phyloP scores from a whole-genome alignment of 1,140 invertebrate genomes.

The Megathymus violae region DNA sequence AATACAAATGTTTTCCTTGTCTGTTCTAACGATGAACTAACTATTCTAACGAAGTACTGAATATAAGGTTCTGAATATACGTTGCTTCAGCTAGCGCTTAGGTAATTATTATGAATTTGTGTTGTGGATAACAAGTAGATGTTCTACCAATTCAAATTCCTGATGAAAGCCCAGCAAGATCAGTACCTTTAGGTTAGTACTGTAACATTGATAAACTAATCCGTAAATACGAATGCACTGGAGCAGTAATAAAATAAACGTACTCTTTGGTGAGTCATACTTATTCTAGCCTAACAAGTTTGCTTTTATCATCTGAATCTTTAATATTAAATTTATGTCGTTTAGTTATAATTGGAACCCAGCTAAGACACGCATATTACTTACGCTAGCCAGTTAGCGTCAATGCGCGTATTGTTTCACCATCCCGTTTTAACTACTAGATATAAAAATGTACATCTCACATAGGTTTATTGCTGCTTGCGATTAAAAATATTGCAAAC shows the following conservation, averaged over 20 bases:
- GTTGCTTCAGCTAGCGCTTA: no score
- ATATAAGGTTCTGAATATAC: no score
- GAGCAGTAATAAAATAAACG: conserved; percentile 39
- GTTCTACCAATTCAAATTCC: no score
- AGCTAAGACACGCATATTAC: conserved; percentile 52
- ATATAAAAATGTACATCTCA: conserved; percentile 8
- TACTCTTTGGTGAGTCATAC: conserved; percentile 49
- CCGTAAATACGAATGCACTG: conserved; percentile 8
- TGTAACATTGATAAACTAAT: conserved; percentile 17
- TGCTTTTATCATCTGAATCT: conserved; percentile 54
- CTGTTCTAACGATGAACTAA: no score
- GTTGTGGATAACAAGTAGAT: no score
- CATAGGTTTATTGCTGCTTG: conserved; percentile 17
- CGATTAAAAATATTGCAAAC: conserved; percentile 38
- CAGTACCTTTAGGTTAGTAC: no score
- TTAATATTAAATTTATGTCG: conserved; percentile 70
- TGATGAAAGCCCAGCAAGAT: no score
- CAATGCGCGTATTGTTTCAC: conserved; percentile 50
- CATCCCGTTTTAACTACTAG: conserved; percentile 30
- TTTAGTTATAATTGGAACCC: conserved; percentile 66
- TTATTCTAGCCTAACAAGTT: conserved; percentile 43
- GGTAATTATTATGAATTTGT: no score
- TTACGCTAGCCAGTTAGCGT: conserved; percentile 50
- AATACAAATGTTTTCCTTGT: no score
- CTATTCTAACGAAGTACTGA: no score